Conservation (phyloP, 1,140 invertebrate species). For the Leucophenga varia region DNA sequence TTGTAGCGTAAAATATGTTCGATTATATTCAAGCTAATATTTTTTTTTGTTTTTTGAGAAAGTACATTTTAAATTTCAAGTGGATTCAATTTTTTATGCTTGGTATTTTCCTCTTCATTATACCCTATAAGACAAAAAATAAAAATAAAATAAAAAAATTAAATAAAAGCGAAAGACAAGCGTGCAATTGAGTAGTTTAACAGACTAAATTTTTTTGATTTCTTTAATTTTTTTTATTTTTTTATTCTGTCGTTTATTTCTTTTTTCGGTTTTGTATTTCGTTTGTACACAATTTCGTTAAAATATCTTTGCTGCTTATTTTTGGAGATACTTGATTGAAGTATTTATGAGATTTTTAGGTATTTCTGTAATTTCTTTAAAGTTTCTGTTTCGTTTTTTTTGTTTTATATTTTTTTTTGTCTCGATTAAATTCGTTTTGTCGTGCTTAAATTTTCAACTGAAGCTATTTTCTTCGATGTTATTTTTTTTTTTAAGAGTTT, state of each 20-base stretch:
- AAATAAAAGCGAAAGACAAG: too few relatives aligned
- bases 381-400: slow-evolving; percentile 29
- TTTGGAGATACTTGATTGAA: slow-evolving; percentile 53
- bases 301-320: slow-evolving; percentile 53
- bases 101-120: too few relatives aligned
- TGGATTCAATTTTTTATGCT: slow-evolving; percentile 54
- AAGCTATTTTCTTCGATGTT: not conserved
- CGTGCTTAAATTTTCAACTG: too few relatives aligned
- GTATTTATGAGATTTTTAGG: slow-evolving; percentile 53
- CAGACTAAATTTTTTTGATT: slow-evolving; percentile 19
- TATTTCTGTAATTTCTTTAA: slow-evolving; percentile 49
- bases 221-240: slow-evolving; percentile 22
- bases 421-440: too few relatives aligned
- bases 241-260: slow-evolving; percentile 17
- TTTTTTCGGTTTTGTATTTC: slow-evolving; percentile 16
- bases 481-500: not conserved
- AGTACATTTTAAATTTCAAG: slow-evolving; percentile 52
- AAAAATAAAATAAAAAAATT: too few relatives aligned
- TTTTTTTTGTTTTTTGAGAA: not conserved
- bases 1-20: too few relatives aligned
- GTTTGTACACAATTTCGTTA: too few relatives aligned
- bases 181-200: too few relatives aligned
- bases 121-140: too few relatives aligned
- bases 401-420: too few relatives aligned
- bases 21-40: too few relatives aligned